Evolutionary conservation across 1,140 invertebrate genomes (phyloP), one percentile per base, ranked within the genome.

Genomic region (Pentalonia nigronervosa): DNA sequence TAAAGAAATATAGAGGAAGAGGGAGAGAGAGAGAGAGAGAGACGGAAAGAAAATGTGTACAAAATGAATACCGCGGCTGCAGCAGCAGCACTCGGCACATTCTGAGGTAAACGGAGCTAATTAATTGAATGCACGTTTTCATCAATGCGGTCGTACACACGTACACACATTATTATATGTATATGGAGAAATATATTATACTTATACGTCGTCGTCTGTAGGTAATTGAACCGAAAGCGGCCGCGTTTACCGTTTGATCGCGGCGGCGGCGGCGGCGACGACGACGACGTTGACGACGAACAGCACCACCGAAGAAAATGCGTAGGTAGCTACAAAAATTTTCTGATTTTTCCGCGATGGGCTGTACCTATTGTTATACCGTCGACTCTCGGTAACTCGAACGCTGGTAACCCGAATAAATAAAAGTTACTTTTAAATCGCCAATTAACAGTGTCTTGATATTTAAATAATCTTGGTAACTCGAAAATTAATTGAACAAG

Each of bases 41-140:
- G 30, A 48, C 14, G 9, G 17, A 21, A 9, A 14, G 47, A 50
- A 88, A 88, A 88, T n/a, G 86, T 88, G n/a, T 88, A 67, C 30
- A 67, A 88, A 88, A 88, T 88, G 34, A 88, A 87, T 87, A 50
- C 86, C 86, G 30, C 45, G 47, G n/a, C n/a, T n/a, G n/a, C 36
- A 9, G 34, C 56, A 30, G 11, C 60, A 67, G 60, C 60, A 67
- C 60, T 67, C 30, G 21, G 45, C 86, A 47, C 86, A 47, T 88
- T 88, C 87, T 88, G 47, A 88, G 30, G 47, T 88, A 50, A 88
- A 53, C n/a, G 87, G 48, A n/a, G n/a, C 87, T 88, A 88, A 88
- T 88, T 88, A 88, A 88, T 88, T 50, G 87, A 50, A 53, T 48
- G 87, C 87, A 50, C 87, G 87, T 88, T 88, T 88, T 48, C 47